Conservation (phyloP, 2,797 vertebrate species). For the Rachycentron canadum region DNA sequence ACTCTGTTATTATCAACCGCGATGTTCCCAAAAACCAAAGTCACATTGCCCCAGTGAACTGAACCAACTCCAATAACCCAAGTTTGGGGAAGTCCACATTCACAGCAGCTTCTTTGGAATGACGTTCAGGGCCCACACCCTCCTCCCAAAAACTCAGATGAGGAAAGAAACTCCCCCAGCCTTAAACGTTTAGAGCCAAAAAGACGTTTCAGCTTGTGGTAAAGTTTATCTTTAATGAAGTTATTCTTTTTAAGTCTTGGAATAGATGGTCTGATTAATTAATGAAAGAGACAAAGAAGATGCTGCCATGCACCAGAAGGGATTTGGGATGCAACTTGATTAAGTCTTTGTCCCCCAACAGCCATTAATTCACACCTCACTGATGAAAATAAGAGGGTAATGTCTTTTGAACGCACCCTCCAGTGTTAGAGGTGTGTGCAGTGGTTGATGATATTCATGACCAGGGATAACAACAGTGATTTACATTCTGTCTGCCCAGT, state of each 20-base stretch:
- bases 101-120: constrained; percentile 76
- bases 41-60: constrained; percentile 59
- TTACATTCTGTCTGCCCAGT: constrained; percentile 50
- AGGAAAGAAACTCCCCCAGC: constrained; percentile 17
- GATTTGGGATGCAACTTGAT: constrained; percentile 46
- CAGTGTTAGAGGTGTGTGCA: constrained; percentile 37
- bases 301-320: constrained; percentile 2
- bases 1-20: constrained; percentile 35
- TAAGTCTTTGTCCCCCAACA: constrained; percentile 52
- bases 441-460: constrained; percentile 62
- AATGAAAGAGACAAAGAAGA: constrained; percentile 8
- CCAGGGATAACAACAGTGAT: constrained; percentile 55
- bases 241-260: constrained; percentile 12
- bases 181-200: constrained; percentile 14
- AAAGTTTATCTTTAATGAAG: constrained; percentile 20
- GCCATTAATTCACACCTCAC: constrained; percentile 67
- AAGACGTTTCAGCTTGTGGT: constrained; percentile 8
- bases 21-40: constrained; percentile 40
- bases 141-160: constrained; percentile 51
- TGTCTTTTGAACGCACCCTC: constrained; percentile 40
- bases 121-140: constrained; percentile 78
- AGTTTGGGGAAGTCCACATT: constrained; percentile 78
- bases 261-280: constrained; percentile 38
- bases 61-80: constrained; percentile 65
- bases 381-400: constrained; percentile 60